phyloP scores from a whole-genome alignment of 2,113 vertebrate species.

The Shinisaurus crocodilurus region DNA sequence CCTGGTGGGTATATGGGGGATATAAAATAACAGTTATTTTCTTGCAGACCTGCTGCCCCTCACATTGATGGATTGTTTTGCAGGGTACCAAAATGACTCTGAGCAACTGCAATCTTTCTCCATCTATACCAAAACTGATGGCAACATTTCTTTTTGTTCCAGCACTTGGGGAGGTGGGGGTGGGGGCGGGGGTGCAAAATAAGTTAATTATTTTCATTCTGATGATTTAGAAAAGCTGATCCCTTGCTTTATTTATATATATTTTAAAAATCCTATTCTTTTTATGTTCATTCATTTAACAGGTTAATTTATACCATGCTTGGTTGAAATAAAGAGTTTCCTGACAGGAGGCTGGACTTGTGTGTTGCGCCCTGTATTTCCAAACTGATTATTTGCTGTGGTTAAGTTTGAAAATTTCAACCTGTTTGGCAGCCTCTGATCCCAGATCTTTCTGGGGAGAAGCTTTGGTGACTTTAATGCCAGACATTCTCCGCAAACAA shows the following conservation, averaged over 20 bases:
- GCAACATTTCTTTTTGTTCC: constrained; percentile 21
- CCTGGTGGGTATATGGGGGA: not conserved
- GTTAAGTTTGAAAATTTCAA: not conserved
- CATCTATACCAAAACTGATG: not conserved
- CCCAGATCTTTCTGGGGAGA: not conserved
- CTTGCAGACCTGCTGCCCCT: not conserved
- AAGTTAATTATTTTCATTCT: constrained; percentile 40
- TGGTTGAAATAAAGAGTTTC: constrained; percentile 69
- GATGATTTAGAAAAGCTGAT: constrained; percentile 19
- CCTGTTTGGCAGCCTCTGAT: not conserved
- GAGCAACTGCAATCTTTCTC: not conserved
- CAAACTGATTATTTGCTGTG: not conserved
- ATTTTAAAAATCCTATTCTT: constrained; percentile 29
- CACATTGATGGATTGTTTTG: not conserved
- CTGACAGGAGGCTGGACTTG: constrained; percentile 13
- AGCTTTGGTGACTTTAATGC: constrained; percentile 54
- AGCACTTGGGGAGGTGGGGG: not conserved
- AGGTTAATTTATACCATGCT: constrained; percentile 57
- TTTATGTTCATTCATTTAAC: constrained; percentile 49
- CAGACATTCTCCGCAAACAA: no score
- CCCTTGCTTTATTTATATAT: constrained; percentile 8
- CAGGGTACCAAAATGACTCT: not conserved
- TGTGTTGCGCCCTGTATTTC: not conserved
- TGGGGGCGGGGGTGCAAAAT: not conserved
- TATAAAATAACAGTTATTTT: not conserved